These are phyloP conservation scores for Pangasianodon hypophthalmus DNA, from an alignment of 2,113 vertebrate genomes.

Conservation along the genomic window DNA sequence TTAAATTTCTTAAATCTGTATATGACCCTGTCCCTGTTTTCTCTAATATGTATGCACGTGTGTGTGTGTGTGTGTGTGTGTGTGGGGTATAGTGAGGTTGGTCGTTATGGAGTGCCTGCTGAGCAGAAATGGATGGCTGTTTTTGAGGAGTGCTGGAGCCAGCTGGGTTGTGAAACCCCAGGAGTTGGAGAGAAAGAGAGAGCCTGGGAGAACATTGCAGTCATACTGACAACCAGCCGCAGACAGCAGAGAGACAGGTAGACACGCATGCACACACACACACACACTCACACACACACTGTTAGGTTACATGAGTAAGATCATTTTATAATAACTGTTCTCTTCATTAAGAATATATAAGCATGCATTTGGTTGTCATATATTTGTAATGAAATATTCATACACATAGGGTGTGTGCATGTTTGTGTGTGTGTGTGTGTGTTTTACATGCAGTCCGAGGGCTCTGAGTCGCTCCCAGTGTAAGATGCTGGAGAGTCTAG, in stretches of 20 bases:
- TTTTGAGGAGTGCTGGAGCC: conserved; percentile 91
- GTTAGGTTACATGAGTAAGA: background rate
- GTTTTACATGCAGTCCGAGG: conserved; percentile 59
- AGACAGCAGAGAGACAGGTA: conserved; percentile 85
- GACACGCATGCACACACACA: conserved; percentile 11
- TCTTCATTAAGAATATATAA: background rate
- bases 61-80: conserved; percentile 43
- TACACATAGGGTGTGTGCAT: background rate
- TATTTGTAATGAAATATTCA: background rate
- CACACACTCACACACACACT: background rate
- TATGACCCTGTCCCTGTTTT: background rate
- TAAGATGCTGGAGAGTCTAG: conserved; percentile 90
- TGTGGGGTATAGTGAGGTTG: conserved; percentile 74
- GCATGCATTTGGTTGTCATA: background rate
- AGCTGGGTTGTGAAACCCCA: conserved; percentile 84
- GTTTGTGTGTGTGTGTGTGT: conserved; percentile 43
- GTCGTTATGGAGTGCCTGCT: conserved; percentile 79
- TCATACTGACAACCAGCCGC: conserved; percentile 84
- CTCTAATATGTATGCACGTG: conserved; percentile 53
- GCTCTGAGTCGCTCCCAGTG: conserved; percentile 84
- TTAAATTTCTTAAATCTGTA: background rate
- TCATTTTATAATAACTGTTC: background rate
- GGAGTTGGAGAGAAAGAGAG: conserved; percentile 80
- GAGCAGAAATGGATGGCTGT: conserved; percentile 90
- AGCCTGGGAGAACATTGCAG: conserved; percentile 95